phyloP scores from a whole-genome alignment of 2,888 invertebrate species.

The Meandrusa payeni region DNA sequence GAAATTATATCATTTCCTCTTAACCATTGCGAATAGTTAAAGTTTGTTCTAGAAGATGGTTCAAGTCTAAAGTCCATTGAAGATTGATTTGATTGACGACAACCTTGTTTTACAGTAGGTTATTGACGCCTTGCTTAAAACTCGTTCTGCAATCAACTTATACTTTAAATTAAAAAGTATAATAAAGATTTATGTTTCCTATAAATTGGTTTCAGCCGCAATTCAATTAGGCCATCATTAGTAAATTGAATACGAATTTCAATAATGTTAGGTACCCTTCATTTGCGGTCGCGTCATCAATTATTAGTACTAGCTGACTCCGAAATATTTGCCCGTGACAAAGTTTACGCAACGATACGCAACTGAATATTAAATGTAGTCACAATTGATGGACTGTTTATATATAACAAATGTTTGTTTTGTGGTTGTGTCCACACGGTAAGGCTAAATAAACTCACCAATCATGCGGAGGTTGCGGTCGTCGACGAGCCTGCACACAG shows the following conservation, averaged over 20 bases:
- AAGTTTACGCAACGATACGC: constrained; percentile 11
- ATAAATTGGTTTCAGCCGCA: constrained; percentile 8
- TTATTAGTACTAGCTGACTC: constrained; percentile 7
- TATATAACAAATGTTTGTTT: background rate
- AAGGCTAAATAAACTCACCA: constrained; percentile 66
- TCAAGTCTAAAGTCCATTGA: no score
- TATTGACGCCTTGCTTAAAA: no score
- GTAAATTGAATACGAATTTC: constrained; percentile 12
- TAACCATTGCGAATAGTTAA: no score
- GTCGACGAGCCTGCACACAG: constrained; percentile 78
- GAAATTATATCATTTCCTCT: no score
- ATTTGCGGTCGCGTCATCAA: constrained; percentile 16
- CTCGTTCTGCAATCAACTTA: no score
- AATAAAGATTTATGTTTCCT: no score
- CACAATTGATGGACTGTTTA: background rate
- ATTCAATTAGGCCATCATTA: constrained; percentile 14
- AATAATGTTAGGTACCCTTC: constrained; percentile 7
- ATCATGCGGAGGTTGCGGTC: constrained; percentile 80
- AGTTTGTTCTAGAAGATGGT: no score
- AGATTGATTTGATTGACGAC: no score
- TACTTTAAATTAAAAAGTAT: no score
- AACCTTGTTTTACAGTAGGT: no score
- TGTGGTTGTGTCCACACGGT: background rate
- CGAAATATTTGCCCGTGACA: constrained; percentile 9
- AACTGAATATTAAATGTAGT: constrained; percentile 3